Evolutionary conservation across 2,888 invertebrate genomes (phyloP).

Genomic region (Drosophila rubida): DNA sequence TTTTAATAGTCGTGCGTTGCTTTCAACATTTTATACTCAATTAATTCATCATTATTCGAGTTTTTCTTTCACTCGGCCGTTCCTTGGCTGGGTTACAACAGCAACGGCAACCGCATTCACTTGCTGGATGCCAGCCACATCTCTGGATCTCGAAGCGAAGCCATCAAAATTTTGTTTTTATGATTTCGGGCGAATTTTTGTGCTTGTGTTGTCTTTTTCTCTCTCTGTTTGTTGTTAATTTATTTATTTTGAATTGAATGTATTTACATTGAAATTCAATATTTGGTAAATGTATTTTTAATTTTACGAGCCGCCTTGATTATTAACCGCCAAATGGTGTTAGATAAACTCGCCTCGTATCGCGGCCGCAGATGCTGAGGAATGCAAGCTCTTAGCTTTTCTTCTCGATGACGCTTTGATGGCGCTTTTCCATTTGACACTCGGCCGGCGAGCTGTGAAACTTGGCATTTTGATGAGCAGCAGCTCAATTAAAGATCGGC

Average conservation of each 20-base stretch:
- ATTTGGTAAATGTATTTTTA: conserved; percentile 78
- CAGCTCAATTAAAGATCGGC: not conserved
- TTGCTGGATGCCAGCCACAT: conserved; percentile 26
- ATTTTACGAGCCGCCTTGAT: conserved; percentile 62
- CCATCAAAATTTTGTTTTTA: conserved; percentile 75
- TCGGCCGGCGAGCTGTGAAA: conserved; percentile 25
- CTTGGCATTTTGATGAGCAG: conserved; percentile 22
- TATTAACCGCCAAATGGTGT: conserved; percentile 55
- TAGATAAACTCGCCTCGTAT: conserved; percentile 32
- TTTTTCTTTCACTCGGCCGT: conserved; percentile 46
- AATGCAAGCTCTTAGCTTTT: conserved; percentile 25
- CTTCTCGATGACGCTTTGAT: conserved; percentile 15
- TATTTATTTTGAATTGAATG: conserved; percentile 61
- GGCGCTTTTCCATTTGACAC: conserved; percentile 32
- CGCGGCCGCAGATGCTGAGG: conserved; percentile 41
- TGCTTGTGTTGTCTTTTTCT: conserved; percentile 10
- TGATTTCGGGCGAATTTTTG: conserved; percentile 77
- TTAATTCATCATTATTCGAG: conserved; percentile 82
- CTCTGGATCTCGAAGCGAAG: conserved; percentile 37
- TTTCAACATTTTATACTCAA: conserved; percentile 76
- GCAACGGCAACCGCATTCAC: conserved; percentile 9
- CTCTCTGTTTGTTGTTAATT: conserved; percentile 57
- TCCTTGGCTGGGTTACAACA: conserved; percentile 22
- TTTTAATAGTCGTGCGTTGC: conserved; percentile 56
- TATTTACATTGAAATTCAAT: conserved; percentile 83